Evolutionary conservation across 1,140 invertebrate genomes (phyloP).

Genomic region (Heliconius hewitsoni): DNA sequence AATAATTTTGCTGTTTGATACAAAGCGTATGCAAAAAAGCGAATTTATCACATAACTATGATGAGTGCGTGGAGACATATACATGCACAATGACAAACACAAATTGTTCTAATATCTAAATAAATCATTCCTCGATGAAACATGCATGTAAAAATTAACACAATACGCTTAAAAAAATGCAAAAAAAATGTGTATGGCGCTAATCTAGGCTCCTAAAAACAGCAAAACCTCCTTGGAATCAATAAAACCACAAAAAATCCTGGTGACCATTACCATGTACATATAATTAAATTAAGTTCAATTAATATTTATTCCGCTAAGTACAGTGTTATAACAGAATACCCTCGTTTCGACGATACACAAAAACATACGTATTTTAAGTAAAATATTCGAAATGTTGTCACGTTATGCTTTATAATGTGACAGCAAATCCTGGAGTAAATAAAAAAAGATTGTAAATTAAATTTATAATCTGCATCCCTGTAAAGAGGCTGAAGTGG

Average conservation of each 20-base stretch:
- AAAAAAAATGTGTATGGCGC: slow-evolving; percentile 36
- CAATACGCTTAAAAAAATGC: slow-evolving; percentile 29
- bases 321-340: slow-evolving; percentile 24
- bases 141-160: slow-evolving; percentile 40
- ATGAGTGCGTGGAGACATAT: slow-evolving; percentile 76
- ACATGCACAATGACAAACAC: slow-evolving; percentile 61
- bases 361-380: slow-evolving; percentile 21
- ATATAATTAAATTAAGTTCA: slow-evolving; percentile 26
- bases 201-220: slow-evolving; percentile 53
- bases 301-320: slow-evolving; percentile 34
- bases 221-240: slow-evolving; percentile 59
- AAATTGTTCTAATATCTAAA: slow-evolving; percentile 38
- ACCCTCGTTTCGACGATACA: slow-evolving; percentile 21
- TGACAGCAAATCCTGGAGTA: slow-evolving; percentile 34
- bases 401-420: slow-evolving; percentile 35
- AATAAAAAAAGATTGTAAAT: slow-evolving; percentile 19
- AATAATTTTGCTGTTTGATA: slow-evolving; percentile 28
- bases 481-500: slow-evolving; percentile 36
- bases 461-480: slow-evolving; percentile 32
- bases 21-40: slow-evolving; percentile 69
- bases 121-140: slow-evolving; percentile 40
- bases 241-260: slow-evolving; percentile 62
- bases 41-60: slow-evolving; percentile 54
- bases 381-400: slow-evolving; percentile 27
- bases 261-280: slow-evolving; percentile 56